phyloP scores from a whole-genome alignment of 2,113 vertebrate species.

The Rynchops niger region DNA sequence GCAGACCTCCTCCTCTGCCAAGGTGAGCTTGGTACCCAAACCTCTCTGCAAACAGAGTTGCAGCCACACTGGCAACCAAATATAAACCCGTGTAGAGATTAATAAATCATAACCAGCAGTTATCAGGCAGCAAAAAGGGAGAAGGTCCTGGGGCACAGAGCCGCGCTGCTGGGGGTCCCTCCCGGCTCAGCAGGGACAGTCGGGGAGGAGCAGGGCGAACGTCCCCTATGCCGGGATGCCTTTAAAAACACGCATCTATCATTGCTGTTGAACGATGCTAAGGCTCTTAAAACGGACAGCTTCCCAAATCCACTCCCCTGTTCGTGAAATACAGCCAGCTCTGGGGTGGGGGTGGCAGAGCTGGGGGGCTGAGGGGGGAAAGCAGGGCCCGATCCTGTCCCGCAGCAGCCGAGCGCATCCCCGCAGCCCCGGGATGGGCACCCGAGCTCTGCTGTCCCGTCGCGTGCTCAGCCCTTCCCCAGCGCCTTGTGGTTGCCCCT shows the following conservation, averaged over 20 bases:
- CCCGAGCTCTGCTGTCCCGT: neutral
- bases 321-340: neutral
- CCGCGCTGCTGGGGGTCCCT: neutral
- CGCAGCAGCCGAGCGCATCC: neutral
- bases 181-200: neutral
- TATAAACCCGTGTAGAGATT: neutral
- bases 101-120: neutral
- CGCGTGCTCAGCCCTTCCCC: neutral
- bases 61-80: neutral
- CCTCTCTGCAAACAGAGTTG: neutral
- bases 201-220: neutral
- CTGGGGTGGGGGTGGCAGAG: neutral
- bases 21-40: neutral
- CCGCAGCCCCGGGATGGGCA: neutral
- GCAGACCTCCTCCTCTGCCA: neutral
- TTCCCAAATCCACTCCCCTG: neutral
- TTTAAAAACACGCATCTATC: neutral
- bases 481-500: neutral
- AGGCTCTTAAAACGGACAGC: rapidly evolving
- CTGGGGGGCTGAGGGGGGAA: neutral
- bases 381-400: neutral
- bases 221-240: neutral
- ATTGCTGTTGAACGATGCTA: neutral
- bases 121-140: neutral
- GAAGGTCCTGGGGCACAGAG: neutral